phyloP scores from a whole-genome alignment of 2,113 vertebrate species.

The Amphiprion percula region DNA sequence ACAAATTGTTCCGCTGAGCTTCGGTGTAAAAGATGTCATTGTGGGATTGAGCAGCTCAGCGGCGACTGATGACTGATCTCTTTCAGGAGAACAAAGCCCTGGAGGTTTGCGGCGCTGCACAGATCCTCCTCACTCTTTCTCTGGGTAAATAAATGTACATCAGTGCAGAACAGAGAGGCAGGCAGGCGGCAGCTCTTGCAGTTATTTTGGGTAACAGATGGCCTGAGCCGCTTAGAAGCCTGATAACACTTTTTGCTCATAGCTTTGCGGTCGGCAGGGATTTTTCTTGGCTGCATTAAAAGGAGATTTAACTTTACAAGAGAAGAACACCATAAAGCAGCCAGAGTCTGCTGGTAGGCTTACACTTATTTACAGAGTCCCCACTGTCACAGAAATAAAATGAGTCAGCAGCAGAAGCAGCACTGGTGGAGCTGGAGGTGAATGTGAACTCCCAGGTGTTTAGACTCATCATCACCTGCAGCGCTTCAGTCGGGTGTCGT shows the following conservation, averaged over 20 bases:
- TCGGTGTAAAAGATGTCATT: background rate
- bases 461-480: background rate
- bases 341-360: background rate
- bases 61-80: background rate
- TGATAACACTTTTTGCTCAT: slow-evolving; percentile 24
- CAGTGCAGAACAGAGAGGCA: background rate
- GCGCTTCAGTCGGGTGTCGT: too few relatives aligned
- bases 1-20: background rate
- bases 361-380: slow-evolving; percentile 7
- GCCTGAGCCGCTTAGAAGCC: slow-evolving; percentile 13
- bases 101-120: slow-evolving; percentile 10
- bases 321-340: slow-evolving; percentile 16
- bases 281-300: slow-evolving; percentile 28
- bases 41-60: background rate
- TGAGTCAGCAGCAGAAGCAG: background rate
- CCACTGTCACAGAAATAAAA: background rate
- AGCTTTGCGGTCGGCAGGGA: slow-evolving; percentile 13
- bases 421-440: background rate
- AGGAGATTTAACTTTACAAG: slow-evolving; percentile 37
- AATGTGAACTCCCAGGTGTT: background rate
- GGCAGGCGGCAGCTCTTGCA: too few relatives aligned
- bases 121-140: background rate
- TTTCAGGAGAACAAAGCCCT: slow-evolving; percentile 5
- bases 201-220: slow-evolving; percentile 37
- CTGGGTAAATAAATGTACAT: slow-evolving; percentile 6